Conservation (phyloP, 2,797 vertebrate species). For the Chelon labrosus region DNA sequence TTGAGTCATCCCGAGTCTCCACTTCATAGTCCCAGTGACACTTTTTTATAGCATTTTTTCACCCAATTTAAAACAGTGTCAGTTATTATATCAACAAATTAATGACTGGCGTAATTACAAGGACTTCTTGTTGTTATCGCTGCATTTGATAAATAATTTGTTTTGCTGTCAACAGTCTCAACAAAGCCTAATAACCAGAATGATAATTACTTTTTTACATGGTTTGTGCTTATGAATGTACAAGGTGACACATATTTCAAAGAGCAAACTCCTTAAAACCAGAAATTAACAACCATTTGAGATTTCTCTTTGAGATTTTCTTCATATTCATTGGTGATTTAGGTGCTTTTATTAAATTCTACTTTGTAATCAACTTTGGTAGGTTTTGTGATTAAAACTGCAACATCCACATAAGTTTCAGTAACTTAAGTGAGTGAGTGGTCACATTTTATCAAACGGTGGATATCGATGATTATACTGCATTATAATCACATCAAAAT, state of each 20-base stretch:
- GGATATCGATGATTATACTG: neutral
- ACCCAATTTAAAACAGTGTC: slow-evolving; percentile 21
- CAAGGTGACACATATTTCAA: too few relatives aligned
- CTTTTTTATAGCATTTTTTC: neutral
- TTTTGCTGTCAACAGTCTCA: slow-evolving; percentile 31
- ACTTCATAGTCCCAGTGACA: neutral
- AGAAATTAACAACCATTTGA: too few relatives aligned
- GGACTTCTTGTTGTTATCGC: neutral
- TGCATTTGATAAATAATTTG: slow-evolving; percentile 28
- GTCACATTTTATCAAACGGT: neutral
- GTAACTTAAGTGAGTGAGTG: too few relatives aligned
- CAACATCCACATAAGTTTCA: too few relatives aligned
- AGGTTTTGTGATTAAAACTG: too few relatives aligned
- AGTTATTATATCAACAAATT: slow-evolving; percentile 26
- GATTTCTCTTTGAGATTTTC: too few relatives aligned
- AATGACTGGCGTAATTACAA: slow-evolving; percentile 29
- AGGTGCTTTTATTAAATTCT: too few relatives aligned
- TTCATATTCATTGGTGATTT: too few relatives aligned
- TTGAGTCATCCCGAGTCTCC: neutral
- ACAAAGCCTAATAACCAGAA: slow-evolving; percentile 24
- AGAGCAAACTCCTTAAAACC: too few relatives aligned
- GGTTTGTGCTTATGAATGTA: neutral
- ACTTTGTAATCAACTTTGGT: too few relatives aligned
- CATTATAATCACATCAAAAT: slow-evolving; percentile 6
- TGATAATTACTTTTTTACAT: slow-evolving; percentile 21